Conservation (phyloP, 2,797 vertebrate species). For the Coranthus polyacanthus region DNA sequence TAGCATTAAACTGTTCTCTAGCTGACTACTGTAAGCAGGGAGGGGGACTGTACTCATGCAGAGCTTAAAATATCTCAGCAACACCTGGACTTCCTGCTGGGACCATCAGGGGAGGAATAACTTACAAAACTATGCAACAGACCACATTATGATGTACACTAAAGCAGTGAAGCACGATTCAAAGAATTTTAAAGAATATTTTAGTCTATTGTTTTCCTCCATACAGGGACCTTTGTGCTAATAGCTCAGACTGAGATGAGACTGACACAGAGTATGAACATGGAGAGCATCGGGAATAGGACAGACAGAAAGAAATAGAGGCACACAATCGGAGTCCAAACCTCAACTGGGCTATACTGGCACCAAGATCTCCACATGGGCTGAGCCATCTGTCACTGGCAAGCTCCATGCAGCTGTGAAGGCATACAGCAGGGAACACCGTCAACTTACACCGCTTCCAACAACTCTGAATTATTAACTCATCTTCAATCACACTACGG, state of each 20-base stretch:
- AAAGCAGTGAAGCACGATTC: slow-evolving; percentile 4
- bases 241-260: slow-evolving; percentile 4
- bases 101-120: slow-evolving; percentile 29
- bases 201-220: neutral
- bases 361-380: slow-evolving; percentile 59
- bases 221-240: neutral
- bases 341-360: slow-evolving; percentile 48
- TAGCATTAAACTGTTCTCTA: slow-evolving; percentile 46
- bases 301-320: slow-evolving; percentile 10
- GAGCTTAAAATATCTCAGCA: slow-evolving; percentile 68
- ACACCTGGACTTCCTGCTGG: slow-evolving; percentile 59
- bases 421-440: slow-evolving; percentile 57
- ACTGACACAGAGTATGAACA: neutral
- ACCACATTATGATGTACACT: slow-evolving; percentile 17
- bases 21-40: slow-evolving; percentile 3
- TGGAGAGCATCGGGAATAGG: neutral
- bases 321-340: slow-evolving; percentile 42
- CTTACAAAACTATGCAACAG: slow-evolving; percentile 28
- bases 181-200: neutral
- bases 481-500: slow-evolving; percentile 53
- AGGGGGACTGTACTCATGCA: slow-evolving; percentile 37
- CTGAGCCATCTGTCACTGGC: slow-evolving; percentile 81
- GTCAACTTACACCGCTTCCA: slow-evolving; percentile 54
- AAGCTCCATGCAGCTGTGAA: slow-evolving; percentile 81
- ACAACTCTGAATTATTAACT: slow-evolving; percentile 82